Percentiles rank a stretch among this genome's conserved stretches.
Conservation (phyloP, 2,797 vertebrate species). For the Pterois miles region DNA sequence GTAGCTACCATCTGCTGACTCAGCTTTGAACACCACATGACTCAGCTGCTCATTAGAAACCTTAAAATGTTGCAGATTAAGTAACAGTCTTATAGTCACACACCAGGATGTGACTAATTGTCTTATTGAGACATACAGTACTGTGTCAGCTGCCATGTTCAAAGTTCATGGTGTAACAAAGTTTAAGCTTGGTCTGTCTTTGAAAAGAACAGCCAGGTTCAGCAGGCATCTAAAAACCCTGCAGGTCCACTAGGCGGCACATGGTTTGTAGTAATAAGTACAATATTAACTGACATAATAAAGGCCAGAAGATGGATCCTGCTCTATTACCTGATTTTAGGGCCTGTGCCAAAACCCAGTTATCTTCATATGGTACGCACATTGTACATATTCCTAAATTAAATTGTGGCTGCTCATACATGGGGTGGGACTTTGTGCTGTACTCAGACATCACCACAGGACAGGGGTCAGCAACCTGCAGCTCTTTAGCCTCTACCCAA, state of each 20-base stretch:
- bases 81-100: constrained; percentile 9
- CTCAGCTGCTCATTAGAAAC: constrained; percentile 15
- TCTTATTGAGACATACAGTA: neutral
- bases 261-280: neutral
- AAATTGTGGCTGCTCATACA: neutral
- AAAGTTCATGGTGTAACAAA: neutral
- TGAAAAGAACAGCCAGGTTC: neutral
- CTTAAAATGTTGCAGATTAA: constrained; percentile 19
- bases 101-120: constrained; percentile 28
- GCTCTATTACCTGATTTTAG: neutral
- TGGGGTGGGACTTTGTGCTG: neutral
- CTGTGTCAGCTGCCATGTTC: neutral
- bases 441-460: neutral
- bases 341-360: no score
- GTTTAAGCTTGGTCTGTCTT: neutral
- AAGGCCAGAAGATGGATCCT: neutral
- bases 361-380: neutral
- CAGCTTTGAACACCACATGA: constrained; percentile 13
- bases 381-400: neutral
- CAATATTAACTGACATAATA: neutral
- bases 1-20: constrained; percentile 2
- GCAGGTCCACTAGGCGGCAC: neutral
- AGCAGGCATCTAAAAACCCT: neutral
- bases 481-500: no score
- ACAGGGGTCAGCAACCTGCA: no score